Evolutionary conservation across 1,140 invertebrate genomes (phyloP).

Genomic region (Leptinotarsa lineolata): DNA sequence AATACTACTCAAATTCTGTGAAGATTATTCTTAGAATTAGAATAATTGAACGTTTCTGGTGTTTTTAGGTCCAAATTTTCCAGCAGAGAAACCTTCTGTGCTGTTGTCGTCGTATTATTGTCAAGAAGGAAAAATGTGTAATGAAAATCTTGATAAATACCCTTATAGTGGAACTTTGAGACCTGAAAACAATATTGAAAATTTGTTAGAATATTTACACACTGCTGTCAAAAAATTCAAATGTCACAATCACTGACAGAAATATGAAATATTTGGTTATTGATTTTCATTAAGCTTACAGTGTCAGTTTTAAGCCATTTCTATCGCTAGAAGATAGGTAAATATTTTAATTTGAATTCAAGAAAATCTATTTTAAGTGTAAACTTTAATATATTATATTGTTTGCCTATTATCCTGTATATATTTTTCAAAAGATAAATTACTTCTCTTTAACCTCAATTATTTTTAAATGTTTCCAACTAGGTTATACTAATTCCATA

Average conservation of each 20-base stretch:
- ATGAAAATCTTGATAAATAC: slow-evolving; percentile 39
- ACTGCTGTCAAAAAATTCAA: slow-evolving; percentile 36
- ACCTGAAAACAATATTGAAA: slow-evolving; percentile 37
- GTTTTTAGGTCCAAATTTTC: slow-evolving; percentile 46
- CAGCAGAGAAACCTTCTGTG: slow-evolving; percentile 48
- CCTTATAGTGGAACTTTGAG: slow-evolving; percentile 40
- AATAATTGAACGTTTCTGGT: not conserved
- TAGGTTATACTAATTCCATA: too few relatives aligned
- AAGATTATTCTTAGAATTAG: not conserved
- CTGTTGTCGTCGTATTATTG: slow-evolving; percentile 49
- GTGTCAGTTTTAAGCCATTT: too few relatives aligned
- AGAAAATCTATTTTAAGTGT: too few relatives aligned
- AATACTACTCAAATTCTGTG: too few relatives aligned
- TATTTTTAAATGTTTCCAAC: too few relatives aligned
- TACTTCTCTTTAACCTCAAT: too few relatives aligned
- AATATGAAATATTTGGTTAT: not conserved
- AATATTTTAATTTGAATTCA: too few relatives aligned
- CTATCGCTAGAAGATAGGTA: too few relatives aligned
- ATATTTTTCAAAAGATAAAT: too few relatives aligned
- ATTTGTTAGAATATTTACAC: slow-evolving; percentile 30
- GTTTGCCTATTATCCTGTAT: too few relatives aligned
- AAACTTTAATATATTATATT: too few relatives aligned
- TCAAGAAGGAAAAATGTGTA: slow-evolving; percentile 42
- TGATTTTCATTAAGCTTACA: too few relatives aligned
- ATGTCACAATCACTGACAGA: slow-evolving; percentile 37